Evolutionary conservation across 2,113 vertebrate species (phyloP), one percentile per base, ranked within the genome.

Genomic region (Rhinoderma darwinii): DNA sequence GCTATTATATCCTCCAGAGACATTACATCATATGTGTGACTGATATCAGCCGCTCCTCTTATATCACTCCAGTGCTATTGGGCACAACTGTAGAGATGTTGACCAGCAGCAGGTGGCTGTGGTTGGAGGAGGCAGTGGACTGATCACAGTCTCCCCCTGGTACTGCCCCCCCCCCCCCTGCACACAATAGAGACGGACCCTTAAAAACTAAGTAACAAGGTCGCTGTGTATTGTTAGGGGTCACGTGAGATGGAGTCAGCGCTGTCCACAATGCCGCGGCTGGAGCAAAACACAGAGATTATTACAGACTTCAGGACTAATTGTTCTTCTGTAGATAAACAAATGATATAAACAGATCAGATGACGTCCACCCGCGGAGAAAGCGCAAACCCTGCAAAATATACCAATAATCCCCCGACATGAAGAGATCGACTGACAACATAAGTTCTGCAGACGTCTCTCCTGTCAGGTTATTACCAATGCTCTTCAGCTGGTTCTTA

Each of bases 61-160:
- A 56, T 22, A 56, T 22, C 54, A 20, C 20, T 12, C n/a, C n/a
- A n/a, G 44, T 12, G 9, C 44, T 47, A 12, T 47, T 1, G 9
- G 44, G 44, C 25, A 11, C 27, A 3, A 27, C 12, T 18, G 25
- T 22, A 56, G 51, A 3, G 5, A 80, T n/a, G 35, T 50, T 7
- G 56, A 1, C 10, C 27, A 9, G 37, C n/a, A 39, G 35, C 83
- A 84, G 84, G 84, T 66, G 82, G 47, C 50, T 37, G 43, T 70
- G 43, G 43, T 20, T n/a, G 14, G n/a, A 32, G 43, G 61, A 56
- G 14, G 32, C 37, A 10, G 2, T 22, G 59, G 43, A 20, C 30
- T 2, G 30, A 37, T 20, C 75, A 27, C 84, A 3, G 59, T 79
- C 84, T 79, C 84, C 41, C 43, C 59, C 84, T 86, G 84, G 84